Evolutionary conservation across 2,888 invertebrate species (phyloP).

Genomic region (Chloroclysta siterata): DNA sequence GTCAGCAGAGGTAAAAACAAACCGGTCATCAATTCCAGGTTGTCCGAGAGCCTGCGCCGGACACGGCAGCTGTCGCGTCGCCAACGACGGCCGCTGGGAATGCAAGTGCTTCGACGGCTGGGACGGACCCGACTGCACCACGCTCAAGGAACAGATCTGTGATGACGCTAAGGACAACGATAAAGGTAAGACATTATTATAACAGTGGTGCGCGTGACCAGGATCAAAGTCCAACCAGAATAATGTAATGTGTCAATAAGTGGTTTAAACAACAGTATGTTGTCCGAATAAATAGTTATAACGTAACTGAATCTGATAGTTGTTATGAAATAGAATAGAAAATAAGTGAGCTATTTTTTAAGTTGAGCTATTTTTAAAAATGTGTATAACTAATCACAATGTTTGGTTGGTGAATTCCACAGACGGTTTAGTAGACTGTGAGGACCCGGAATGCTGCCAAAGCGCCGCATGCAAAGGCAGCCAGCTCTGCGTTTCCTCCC

Average conservation of each 20-base stretch:
- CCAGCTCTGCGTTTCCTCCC: slow-evolving; percentile 96
- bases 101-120: slow-evolving; percentile 98
- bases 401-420: slow-evolving; percentile 16
- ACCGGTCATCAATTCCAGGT: slow-evolving; percentile 51
- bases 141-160: slow-evolving; percentile 96
- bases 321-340: too few species aligned
- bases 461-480: slow-evolving; percentile 92
- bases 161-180: slow-evolving; percentile 98
- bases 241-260: background rate
- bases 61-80: slow-evolving; percentile 96
- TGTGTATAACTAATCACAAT: background rate
- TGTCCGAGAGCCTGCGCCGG: slow-evolving; percentile 95
- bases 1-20: background rate
- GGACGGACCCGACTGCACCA: slow-evolving; percentile 97
- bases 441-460: slow-evolving; percentile 98
- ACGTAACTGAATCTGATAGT: too few species aligned
- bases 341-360: too few species aligned
- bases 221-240: background rate
- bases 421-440: slow-evolving; percentile 99
- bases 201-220: background rate
- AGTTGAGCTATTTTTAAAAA: background rate
- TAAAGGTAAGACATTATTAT: slow-evolving; percentile 89
- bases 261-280: too few species aligned
- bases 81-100: slow-evolving; percentile 93
- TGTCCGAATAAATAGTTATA: too few species aligned